Evolutionary conservation across 2,797 vertebrate species (phyloP), one percentile per base, ranked within the genome.

Genomic region (Myotis pilosus): DNA sequence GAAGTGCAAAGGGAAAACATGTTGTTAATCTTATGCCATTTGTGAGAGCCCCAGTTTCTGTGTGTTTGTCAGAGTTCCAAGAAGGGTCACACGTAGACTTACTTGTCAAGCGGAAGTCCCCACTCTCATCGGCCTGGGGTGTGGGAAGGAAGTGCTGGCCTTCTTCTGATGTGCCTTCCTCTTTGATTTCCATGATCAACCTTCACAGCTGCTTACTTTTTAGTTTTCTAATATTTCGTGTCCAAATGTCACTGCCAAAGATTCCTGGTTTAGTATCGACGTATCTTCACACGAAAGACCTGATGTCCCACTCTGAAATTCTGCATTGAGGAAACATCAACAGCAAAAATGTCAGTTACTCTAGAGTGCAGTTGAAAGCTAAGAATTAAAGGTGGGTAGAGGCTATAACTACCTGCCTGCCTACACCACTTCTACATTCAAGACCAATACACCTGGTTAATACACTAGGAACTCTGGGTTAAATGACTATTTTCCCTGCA

Each of bases 111-210:
- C 98, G 98, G n/a, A 96, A 86, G n/a, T 98, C 97, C 88, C 95
- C 96, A 11, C 97, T 36, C 11, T 94, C 97, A 92, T 97, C 97
- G 89, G 23, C 74, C 72, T 98, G 98, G 47, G 97, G 92, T 10
- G 97, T 68, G 36, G 98, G 96, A 49, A 98, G 97, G 96, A 98
- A 98, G 51, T 98, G 98, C 3, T 76, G 97, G 69, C 97, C 97
- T 97, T 98, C 98, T 66, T 98, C 98, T 90, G 98, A 94, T 10
- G 97, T 66, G 78, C 95, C 97, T 97, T 98, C 98, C 83, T 98
- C 98, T 95, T 98, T 98, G 96, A 98, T 97, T 98, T 98, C 98
- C 98, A 98, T 98, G 96, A 97, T 98, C 68, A 97, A 1, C 23
- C 68, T 96, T 87, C 11, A 75, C 69, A 97, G 96, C 81, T 82